A percentile compares a stretch with the other conserved stretches of the same genome.
These are phyloP conservation scores for Lycocorax pyrrhopterus DNA, from an alignment of 2,113 vertebrate genomes.

Conservation along the genomic window DNA sequence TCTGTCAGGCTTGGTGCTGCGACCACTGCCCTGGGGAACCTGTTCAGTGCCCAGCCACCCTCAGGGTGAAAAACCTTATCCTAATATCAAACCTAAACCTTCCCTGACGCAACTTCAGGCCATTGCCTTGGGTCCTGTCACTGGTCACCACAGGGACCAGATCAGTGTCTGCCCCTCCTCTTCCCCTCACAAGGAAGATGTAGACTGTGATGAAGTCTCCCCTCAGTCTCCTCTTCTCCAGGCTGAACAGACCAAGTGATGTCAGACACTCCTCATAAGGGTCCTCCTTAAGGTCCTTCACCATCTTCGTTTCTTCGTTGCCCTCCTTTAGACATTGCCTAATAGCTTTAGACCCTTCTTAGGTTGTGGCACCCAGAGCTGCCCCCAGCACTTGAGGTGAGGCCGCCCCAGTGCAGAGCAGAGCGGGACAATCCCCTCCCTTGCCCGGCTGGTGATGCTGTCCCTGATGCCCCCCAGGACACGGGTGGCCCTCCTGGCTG, in stretches of 20 bases:
- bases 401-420: not conserved
- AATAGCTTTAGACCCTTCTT: not conserved
- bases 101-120: not conserved
- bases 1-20: no score
- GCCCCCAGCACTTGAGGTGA: not conserved
- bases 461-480: rapidly evolving
- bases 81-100: not conserved
- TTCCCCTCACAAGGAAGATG: not conserved
- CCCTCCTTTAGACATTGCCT: not conserved
- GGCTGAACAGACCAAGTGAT: not conserved
- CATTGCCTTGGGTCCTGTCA: rapidly evolving
- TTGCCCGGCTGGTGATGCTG: rapidly evolving
- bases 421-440: not conserved
- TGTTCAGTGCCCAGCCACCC: not conserved
- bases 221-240: not conserved
- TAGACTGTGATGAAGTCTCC: not conserved
- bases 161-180: not conserved
- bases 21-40: not conserved
- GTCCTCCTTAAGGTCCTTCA: no score
- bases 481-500: rapidly evolving
- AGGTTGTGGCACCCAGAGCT: not conserved
- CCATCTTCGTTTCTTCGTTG: not conserved
- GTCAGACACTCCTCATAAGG: rapidly evolving
- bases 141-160: not conserved
- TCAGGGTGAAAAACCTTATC: not conserved